Evolutionary conservation across 2,797 vertebrate genomes (phyloP), one percentile per base, ranked within the genome.

Genomic region (Rhinophrynus dorsalis): DNA sequence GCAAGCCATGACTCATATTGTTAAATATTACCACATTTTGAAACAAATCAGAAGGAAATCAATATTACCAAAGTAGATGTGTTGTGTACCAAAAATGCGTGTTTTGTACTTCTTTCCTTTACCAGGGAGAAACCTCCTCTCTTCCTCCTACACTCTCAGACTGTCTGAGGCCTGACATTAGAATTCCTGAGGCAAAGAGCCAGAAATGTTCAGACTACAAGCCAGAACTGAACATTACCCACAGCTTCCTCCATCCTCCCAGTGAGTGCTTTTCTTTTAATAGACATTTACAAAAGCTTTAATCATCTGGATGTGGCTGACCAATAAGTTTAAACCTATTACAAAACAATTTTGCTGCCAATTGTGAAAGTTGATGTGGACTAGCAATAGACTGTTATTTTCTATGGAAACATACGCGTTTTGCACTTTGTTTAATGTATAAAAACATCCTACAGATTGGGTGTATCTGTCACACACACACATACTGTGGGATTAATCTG

Each of bases 81-180:
- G 55, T 52, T 2, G 83, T 87, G 84, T 85, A 84, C 64, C 81
- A 40, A 37, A 88, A 82, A 85, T 67, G 44, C 37, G 77, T 63
- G 60, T 67, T 66, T 47, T 73, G 26, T 74, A 12, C 67, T 50
- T 63, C 57, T 72, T 64, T 27, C 62, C 54, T 83, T 84, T 81
- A 82, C 74, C 86, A 93, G 93, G 83, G 81, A 85, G 45, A 68
- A 75, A 79, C 87, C 60, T 78, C 40, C 59, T 51, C 87, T 78
- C 77, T 88, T 83, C 87, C 83, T 82, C 88, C 90, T 60, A 84
- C 85, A 72, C 44, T 40, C 71, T 79, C 88, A 87, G 84, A 87
- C 74, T 98, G 96, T 86, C 90, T 98, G 86, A 94, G 91, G 84
- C 87, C 90, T 78, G 96, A 99, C 79, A 85, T 94, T 74, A 96